A percentile compares a stretch with the other conserved stretches of the same genome.
phyloP scores from a whole-genome alignment of 1,140 invertebrate species.

The Rhagoletis pomonella region DNA sequence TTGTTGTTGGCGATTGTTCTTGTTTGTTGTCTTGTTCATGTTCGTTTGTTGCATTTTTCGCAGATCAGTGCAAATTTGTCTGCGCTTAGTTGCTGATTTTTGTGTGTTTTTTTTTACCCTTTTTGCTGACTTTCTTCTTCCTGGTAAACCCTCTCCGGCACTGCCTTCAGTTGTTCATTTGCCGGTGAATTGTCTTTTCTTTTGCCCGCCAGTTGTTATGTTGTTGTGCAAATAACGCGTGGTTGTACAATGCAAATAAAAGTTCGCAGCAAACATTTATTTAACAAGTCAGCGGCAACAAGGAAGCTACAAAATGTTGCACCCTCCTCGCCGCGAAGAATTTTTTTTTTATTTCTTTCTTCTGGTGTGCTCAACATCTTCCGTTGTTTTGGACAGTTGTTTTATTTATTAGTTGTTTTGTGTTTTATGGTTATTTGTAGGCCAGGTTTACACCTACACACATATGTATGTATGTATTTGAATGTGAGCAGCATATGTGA shows the following conservation, averaged over 20 bases:
- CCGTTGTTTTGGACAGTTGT: not conserved
- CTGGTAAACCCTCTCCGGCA: not conserved
- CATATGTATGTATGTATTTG: not conserved
- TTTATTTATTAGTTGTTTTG: not conserved
- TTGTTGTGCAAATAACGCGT: constrained; percentile 42
- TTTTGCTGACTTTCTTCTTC: not conserved
- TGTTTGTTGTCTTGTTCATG: not conserved
- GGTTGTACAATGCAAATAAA: constrained; percentile 51
- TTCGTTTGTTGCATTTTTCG: constrained; percentile 16
- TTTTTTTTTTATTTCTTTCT: not conserved
- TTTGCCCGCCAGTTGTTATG: not conserved
- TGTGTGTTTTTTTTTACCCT: not conserved
- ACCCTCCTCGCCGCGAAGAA: not conserved
- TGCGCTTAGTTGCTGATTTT: not conserved
- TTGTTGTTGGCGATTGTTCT: not conserved
- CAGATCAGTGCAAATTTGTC: constrained; percentile 48
- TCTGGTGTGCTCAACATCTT: not conserved
- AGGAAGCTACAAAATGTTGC: constrained; percentile 40
- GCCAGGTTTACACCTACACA: constrained; percentile 27
- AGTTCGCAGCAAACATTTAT: constrained; percentile 40
- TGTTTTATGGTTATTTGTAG: constrained; percentile 36
- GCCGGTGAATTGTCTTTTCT: not conserved
- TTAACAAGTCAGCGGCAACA: constrained; percentile 44
- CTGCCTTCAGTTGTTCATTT: not conserved
- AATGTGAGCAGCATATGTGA: not conserved